Conservation (phyloP, 2,113 vertebrate genomes). For the Hippopotamus amphibius region DNA sequence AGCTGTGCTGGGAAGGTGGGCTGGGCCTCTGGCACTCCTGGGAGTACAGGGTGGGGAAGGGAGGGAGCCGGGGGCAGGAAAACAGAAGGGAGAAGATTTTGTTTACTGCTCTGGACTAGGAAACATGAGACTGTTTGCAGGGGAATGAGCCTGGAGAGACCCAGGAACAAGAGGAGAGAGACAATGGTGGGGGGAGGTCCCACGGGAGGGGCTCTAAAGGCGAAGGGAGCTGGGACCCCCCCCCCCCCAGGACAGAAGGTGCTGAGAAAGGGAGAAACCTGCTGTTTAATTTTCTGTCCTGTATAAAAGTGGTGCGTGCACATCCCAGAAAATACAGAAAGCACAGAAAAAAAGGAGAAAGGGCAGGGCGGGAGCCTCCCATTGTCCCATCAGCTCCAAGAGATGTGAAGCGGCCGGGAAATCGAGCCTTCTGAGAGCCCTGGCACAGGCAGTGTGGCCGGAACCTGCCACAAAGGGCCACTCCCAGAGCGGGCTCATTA, state of each 20-base stretch:
- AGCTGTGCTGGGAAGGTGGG: rapidly evolving
- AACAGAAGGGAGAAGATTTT: background rate
- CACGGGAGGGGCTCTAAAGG: background rate
- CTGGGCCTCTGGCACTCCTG: rapidly evolving
- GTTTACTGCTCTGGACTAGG: background rate
- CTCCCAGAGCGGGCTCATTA: conserved; percentile 78
- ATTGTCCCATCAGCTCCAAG: background rate
- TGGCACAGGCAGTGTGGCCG: conserved; percentile 53
- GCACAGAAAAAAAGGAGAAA: background rate
- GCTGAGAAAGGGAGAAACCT: background rate
- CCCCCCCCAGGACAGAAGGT: background rate
- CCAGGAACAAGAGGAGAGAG: conserved; percentile 1
- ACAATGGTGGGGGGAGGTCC: background rate
- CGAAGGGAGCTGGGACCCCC: background rate
- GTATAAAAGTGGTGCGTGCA: background rate
- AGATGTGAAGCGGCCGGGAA: background rate
- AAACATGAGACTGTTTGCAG: conserved; percentile 36
- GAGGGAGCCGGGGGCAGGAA: background rate
- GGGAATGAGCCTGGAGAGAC: conserved; percentile 20
- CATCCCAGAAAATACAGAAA: background rate
- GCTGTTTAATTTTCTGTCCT: background rate
- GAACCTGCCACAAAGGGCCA: conserved; percentile 81
- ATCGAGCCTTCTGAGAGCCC: background rate
- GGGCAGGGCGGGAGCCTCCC: background rate
- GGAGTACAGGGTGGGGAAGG: background rate